Base-by-base conservation (phyloP, 1,140 invertebrate genomes). In the Brachystomella parvula region DNA sequence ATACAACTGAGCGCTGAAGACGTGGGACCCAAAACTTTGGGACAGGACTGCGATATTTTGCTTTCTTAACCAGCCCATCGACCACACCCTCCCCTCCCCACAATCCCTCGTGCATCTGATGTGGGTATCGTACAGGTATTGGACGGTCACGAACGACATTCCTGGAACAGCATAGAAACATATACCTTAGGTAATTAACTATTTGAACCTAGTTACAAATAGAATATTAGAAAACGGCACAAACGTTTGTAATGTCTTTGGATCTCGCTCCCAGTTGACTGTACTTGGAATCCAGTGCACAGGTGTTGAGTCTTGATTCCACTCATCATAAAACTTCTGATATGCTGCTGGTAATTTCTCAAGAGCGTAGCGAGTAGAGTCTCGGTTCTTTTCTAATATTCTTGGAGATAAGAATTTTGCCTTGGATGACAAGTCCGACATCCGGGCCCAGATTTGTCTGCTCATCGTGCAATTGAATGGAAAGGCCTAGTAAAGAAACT, bases 1-100 rank as follows among this genome's bases (percentile, higher is more conserved):
- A 93, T 0, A 98, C 82, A n/a, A 94, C 86, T 24, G 86, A 84
- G 66, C 85, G 84, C 28, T 85, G 82, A 0, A 98, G 33, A 47
- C 21, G 24, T 1, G 96, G 96, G 15, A 90, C 83, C 92, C 92
- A 98, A 77, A 92, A 89, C 71, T 86, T 86, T 0, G 91, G 87
- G 9, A 88, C 82, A 68, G 86, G 81, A 66, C 84, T 80, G 61
- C 78, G 78, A 3, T 75, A 78, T n/a, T 75, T 79, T 49, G 82
- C 73, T 62, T 84, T 85, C 76, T 89, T 90, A 73, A 84, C 81
- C 75, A 90, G 95, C 35, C 95, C 95, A 81, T 92, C 86, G 29
- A 99, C 80, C 1, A 98, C 82, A n/a, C 86, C 91, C 81, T 98
- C 96, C 6, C 96, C 96, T 70, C 94, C 96, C 94, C 94, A 98